These are phyloP conservation scores for Parazoanthus darwini DNA, from an alignment of 92 coral and sea anemone species.

Conservation along the genomic window DNA sequence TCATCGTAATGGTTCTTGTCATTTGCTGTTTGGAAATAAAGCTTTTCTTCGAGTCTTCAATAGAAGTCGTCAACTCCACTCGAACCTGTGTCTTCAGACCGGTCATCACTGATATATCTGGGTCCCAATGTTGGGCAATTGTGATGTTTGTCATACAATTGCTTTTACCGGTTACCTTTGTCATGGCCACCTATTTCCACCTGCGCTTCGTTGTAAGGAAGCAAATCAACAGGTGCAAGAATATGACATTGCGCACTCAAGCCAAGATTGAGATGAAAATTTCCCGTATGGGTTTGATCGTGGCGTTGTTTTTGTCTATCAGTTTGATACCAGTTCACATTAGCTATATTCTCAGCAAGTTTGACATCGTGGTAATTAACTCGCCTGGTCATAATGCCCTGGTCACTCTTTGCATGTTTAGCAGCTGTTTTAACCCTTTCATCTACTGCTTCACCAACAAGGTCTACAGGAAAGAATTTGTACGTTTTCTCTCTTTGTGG, in stretches of 20 bases:
- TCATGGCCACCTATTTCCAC: background rate
- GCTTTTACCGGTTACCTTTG: background rate
- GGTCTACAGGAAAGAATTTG: too few species aligned
- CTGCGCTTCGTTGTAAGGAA: background rate
- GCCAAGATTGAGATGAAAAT: background rate
- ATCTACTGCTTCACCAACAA: too few species aligned
- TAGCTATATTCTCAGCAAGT: background rate
- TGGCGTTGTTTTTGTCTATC: background rate
- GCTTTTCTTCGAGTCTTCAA: background rate
- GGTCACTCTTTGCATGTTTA: background rate
- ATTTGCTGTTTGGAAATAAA: background rate
- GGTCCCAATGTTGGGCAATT: background rate
- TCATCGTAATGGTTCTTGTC: background rate
- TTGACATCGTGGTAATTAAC: background rate
- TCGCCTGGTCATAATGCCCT: background rate
- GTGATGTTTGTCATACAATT: background rate
- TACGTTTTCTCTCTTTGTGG: too few species aligned
- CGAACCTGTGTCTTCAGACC: background rate
- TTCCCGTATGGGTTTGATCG: background rate
- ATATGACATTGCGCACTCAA: background rate
- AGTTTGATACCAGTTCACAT: background rate
- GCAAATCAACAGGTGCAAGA: background rate
- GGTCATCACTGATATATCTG: background rate
- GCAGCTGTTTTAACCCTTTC: too few species aligned
- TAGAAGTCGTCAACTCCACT: background rate